Percentiles rank a stretch among this genome's conserved stretches.
phyloP scores from a whole-genome alignment of 2,888 invertebrate genomes.

The Tenthredo distinguenda region DNA sequence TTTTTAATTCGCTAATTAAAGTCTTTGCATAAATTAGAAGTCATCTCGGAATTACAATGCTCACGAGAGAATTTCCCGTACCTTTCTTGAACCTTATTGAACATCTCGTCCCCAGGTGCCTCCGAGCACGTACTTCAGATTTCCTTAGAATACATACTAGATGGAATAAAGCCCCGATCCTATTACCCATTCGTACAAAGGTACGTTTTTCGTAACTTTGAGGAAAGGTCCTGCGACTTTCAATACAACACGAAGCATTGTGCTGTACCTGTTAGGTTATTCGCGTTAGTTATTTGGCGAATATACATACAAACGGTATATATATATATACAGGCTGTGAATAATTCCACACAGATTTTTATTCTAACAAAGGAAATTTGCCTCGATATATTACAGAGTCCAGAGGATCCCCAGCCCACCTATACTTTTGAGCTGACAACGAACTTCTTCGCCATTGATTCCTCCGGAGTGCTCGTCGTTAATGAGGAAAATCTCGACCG shows the following conservation, averaged over 20 bases:
- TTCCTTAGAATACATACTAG: background rate
- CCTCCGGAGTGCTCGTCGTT: slow-evolving; percentile 87
- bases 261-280: background rate
- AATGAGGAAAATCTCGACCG: slow-evolving; percentile 92
- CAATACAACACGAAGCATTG: background rate
- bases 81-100: background rate
- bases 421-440: slow-evolving; percentile 93
- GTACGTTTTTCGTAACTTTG: slow-evolving; percentile 31
- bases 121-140: background rate
- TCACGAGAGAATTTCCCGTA: background rate
- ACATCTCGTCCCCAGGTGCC: background rate
- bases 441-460: slow-evolving; percentile 89
- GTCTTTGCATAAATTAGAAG: background rate
- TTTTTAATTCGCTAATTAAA: background rate
- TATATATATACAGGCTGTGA: background rate
- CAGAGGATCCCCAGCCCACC: slow-evolving; percentile 88
- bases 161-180: slow-evolving; percentile 10
- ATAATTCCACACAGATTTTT: background rate
- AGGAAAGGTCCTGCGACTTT: background rate
- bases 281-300: background rate
- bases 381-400: slow-evolving; percentile 80
- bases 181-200: slow-evolving; percentile 31
- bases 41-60: background rate
- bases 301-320: background rate
- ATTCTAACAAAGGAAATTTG: slow-evolving; percentile 1